Evolutionary conservation across 1,140 invertebrate species (phyloP).

Genomic region (Sinonovacula constricta): DNA sequence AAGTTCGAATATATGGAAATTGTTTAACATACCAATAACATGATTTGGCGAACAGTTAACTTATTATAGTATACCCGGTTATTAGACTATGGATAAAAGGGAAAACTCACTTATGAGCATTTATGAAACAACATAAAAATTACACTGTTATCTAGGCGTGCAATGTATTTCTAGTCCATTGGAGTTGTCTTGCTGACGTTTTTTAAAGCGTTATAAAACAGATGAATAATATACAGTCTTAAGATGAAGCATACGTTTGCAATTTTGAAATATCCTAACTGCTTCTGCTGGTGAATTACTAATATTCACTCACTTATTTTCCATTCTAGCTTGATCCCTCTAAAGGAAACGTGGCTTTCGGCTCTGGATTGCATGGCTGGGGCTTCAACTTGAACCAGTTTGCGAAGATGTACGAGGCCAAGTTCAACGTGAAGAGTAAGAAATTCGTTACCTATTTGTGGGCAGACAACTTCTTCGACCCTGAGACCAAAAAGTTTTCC

Average conservation of each 20-base stretch:
- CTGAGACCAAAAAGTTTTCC: conserved; percentile 92
- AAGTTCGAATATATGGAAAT: too few relatives aligned
- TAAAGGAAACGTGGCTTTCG: conserved; percentile 99
- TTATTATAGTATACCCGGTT: too few relatives aligned
- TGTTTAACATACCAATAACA: too few relatives aligned
- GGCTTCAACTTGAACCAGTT: conserved; percentile 99
- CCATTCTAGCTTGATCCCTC: conserved; percentile 89
- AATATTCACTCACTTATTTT: conserved; percentile 7
- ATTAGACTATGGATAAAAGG: too few relatives aligned
- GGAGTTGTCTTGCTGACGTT: not conserved
- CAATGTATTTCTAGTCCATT: too few relatives aligned
- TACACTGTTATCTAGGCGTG: too few relatives aligned
- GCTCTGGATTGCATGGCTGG: conserved; percentile 99
- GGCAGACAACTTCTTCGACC: conserved; percentile 99
- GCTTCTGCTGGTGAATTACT: not conserved
- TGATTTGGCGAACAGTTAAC: too few relatives aligned
- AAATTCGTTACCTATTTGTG: conserved; percentile 96
- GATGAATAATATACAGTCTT: too few relatives aligned
- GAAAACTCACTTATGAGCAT: too few relatives aligned
- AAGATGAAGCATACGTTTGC: not conserved
- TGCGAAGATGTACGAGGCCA: conserved; percentile 97
- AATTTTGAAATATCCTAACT: not conserved
- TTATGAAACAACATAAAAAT: too few relatives aligned
- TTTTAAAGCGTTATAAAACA: not conserved
- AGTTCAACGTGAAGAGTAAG: conserved; percentile 86